Base-by-base conservation (phyloP, 2,888 invertebrate genomes). In the Pyralis farinalis region DNA sequence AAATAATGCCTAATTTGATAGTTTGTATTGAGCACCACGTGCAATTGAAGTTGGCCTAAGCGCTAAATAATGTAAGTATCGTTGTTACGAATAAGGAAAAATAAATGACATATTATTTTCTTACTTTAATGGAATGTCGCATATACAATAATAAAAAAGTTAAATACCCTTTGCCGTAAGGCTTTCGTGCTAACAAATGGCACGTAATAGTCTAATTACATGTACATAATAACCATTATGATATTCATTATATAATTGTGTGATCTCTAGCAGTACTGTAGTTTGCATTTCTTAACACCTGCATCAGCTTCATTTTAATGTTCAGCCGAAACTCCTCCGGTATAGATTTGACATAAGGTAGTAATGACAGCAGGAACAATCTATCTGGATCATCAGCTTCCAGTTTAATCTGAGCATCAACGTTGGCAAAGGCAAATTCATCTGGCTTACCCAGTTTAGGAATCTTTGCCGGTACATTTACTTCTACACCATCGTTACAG, bases 281-380 rank as follows among this genome's bases (percentile, higher is more conserved):
- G 44, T 73, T 76, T 0, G 83, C 84, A 43, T 81, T 84, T 40
- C 75, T 65, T 28, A 88, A 52, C 11, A 88, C 85, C 48, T 83
- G 78, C 85, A 88, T 80, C 37, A 88, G 48, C 42, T 87, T 83
- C 74, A 88, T 75, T 63, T 88, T 87, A 6, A 73, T 80, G 29
- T 79, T 81, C 3, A 88, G 52, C 1, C 79, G 63, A 35, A 61
- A 63, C 34, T 78, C 71, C 27, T 87, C 85, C 0, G 87, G 87
- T 43, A 88, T 68, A 0, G 77, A 60, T 49, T 79, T 86, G 21
- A 88, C 54, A 58, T 87, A 86, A 1, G 86, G 86, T 11, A 86
- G 51, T 0, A 88, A 61, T 1, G 88, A 88, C 12, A 88, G 37
- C 2, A 88, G 65, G 44, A 88, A 88, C 63, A 87, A 55, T 51